Evolutionary conservation across 2,113 vertebrate species (phyloP).

Genomic region (Taxidea taxus): DNA sequence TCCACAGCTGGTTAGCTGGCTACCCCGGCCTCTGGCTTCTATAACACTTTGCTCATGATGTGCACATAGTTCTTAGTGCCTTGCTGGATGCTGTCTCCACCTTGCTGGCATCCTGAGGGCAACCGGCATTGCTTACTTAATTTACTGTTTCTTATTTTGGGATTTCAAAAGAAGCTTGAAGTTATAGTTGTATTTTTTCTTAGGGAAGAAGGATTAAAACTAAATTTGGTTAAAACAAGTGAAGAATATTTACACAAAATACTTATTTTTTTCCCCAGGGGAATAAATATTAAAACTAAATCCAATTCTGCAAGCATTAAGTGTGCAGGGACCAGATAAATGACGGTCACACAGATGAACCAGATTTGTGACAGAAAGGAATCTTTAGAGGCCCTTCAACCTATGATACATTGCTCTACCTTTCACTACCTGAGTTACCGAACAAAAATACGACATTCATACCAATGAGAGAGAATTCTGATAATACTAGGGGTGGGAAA

Average conservation of each 20-base stretch:
- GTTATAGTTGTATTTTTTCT: not conserved
- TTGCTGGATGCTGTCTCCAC: not conserved
- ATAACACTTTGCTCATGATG: not conserved
- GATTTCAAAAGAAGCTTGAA: not conserved
- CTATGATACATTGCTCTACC: not conserved
- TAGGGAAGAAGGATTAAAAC: not conserved
- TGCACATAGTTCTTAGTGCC: not conserved
- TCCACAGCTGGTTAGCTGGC: not conserved
- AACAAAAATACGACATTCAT: not conserved
- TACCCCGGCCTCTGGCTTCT: not conserved
- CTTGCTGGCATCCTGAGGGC: not conserved
- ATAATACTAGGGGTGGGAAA: not conserved
- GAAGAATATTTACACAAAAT: slow-evolving; percentile 23
- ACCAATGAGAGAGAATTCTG: not conserved
- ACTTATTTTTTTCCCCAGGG: not conserved
- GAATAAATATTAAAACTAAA: not conserved
- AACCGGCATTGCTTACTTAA: not conserved
- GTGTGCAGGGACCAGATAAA: not conserved
- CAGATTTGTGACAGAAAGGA: not conserved
- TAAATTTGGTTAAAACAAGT: not conserved
- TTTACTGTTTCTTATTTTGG: not conserved
- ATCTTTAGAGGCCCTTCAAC: not conserved
- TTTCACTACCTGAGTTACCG: not conserved
- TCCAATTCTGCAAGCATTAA: not conserved
- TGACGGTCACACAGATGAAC: not conserved